phyloP scores from a whole-genome alignment of 2,888 invertebrate genomes.

The Dicyrtomina minuta region DNA sequence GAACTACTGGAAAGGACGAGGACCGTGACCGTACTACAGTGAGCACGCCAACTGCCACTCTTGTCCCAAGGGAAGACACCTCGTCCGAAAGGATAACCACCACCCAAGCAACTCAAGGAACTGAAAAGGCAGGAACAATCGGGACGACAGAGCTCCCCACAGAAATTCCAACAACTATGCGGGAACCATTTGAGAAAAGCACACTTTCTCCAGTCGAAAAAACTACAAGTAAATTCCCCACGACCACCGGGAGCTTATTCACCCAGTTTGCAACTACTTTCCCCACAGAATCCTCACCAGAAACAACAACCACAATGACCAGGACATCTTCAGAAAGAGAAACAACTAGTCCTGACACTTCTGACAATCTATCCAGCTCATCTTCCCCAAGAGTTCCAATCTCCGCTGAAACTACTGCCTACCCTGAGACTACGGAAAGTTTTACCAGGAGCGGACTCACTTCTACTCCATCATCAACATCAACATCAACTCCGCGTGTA shows the following conservation, averaged over 20 bases:
- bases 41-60: too few species aligned
- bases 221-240: background rate
- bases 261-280: background rate
- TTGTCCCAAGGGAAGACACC: too few species aligned
- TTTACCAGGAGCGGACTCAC: too few species aligned
- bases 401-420: background rate
- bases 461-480: background rate
- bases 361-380: background rate
- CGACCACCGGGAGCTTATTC: slow-evolving; percentile 10
- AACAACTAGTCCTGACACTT: background rate
- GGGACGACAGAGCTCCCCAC: too few species aligned
- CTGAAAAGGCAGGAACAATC: too few species aligned
- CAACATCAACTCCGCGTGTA: background rate
- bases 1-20: slow-evolving; percentile 21
- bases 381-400: background rate
- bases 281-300: background rate
- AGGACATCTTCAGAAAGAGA: slow-evolving; percentile 17
- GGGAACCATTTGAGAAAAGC: too few species aligned
- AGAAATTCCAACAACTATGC: too few species aligned
- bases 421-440: background rate
- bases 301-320: slow-evolving; percentile 44
- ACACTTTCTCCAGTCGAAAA: too few species aligned
- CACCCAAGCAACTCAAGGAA: background rate
- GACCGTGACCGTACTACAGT: too few species aligned
- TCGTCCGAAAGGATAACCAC: background rate